These are phyloP conservation scores for Zaprionus camerounensis DNA, from an alignment of 1,140 invertebrate species.

Conservation along the genomic window DNA sequence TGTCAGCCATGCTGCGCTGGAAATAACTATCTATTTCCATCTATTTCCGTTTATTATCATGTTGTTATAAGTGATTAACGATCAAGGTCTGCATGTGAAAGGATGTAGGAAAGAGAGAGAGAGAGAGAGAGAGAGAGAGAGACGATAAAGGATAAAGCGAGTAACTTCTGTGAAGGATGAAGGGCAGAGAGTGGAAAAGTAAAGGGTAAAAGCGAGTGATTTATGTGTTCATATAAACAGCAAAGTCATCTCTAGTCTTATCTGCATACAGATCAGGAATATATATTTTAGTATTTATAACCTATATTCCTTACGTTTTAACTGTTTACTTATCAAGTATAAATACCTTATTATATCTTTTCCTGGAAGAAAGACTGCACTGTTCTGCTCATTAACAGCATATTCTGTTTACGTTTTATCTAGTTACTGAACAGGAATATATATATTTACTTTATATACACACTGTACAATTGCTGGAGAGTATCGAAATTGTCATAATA, in stretches of 20 bases:
- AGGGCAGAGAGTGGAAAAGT: not conserved
- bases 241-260: too few species aligned
- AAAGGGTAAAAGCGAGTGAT: not conserved
- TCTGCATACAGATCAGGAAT: not conserved
- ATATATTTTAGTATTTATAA: not conserved
- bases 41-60: not conserved
- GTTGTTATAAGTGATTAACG: not conserved
- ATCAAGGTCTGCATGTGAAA: not conserved
- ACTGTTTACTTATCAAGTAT: not conserved
- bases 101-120: not conserved
- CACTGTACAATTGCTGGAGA: not conserved
- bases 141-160: not conserved
- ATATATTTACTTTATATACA: not conserved
- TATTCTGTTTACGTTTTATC: not conserved
- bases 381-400: not conserved
- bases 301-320: not conserved
- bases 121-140: not conserved
- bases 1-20: not conserved
- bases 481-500: not conserved
- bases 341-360: not conserved
- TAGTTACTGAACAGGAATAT: not conserved
- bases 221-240: too few species aligned
- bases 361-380: not conserved
- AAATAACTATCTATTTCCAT: not conserved
- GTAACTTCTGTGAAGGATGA: too few species aligned